A percentile compares a stretch with the other conserved stretches of the same genome.
Evolutionary conservation across 2,797 vertebrate genomes (phyloP).

Genomic region (Capromys pilorides): DNA sequence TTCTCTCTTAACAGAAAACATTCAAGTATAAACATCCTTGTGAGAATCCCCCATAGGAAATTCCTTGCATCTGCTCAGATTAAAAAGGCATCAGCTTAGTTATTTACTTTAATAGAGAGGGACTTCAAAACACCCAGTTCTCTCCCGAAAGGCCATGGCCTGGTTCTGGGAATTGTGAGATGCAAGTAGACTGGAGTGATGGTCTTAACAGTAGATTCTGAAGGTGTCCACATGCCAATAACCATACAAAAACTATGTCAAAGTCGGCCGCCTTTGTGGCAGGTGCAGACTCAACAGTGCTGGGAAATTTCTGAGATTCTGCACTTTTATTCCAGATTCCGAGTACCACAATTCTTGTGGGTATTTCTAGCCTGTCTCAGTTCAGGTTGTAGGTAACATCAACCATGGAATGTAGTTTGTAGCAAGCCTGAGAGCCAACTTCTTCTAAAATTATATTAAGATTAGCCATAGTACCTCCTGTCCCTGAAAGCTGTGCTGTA

Average conservation of each 20-base stretch:
- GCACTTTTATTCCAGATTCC: constrained; percentile 73
- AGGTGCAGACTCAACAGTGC: constrained; percentile 49
- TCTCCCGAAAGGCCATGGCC: constrained; percentile 65
- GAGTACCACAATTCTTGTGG: constrained; percentile 71
- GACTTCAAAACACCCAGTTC: background rate
- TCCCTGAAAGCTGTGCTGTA: constrained; percentile 63
- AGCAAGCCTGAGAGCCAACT: constrained; percentile 64
- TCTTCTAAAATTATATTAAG: constrained; percentile 73
- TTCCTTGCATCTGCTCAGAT: constrained; percentile 63
- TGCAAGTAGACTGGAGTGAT: constrained; percentile 37
- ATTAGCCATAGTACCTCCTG: constrained; percentile 53
- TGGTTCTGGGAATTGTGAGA: constrained; percentile 69
- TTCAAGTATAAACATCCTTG: constrained; percentile 68
- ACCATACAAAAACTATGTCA: constrained; percentile 43
- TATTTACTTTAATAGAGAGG: constrained; percentile 70
- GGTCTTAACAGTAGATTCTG: constrained; percentile 73
- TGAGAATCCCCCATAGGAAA: constrained; percentile 64
- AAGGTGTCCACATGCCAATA: constrained; percentile 66
- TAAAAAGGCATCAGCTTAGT: constrained; percentile 60
- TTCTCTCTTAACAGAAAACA: constrained; percentile 62
- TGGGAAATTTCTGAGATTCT: constrained; percentile 74
- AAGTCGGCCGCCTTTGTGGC: constrained; percentile 65
- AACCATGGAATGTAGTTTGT: constrained; percentile 62
- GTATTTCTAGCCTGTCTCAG: constrained; percentile 73
- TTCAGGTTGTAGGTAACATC: constrained; percentile 40